Evolutionary conservation across 2,888 invertebrate genomes (phyloP).

Genomic region (Lycophotia porphyrea): DNA sequence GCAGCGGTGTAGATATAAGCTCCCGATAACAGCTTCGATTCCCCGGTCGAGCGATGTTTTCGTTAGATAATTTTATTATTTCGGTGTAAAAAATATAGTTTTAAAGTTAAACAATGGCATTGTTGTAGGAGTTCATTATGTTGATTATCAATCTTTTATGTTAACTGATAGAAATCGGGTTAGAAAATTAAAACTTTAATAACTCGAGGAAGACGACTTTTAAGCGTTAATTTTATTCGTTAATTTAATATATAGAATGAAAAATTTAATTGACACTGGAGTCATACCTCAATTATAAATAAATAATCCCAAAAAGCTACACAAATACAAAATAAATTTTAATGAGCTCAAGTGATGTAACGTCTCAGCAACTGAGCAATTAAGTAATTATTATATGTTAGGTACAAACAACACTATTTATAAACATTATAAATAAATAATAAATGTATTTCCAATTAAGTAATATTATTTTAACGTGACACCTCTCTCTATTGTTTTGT

Average conservation of each 20-base stretch:
- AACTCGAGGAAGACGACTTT: not conserved
- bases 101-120: conserved; percentile 77
- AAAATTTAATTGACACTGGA: not conserved
- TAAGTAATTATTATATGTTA: not conserved
- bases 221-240: not conserved
- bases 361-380: not conserved
- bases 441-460: not conserved
- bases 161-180: conserved; percentile 17
- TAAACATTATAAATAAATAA: conserved; percentile 1
- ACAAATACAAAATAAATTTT: not conserved
- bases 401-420: too few relatives aligned
- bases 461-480: conserved; percentile 10
- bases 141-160: conserved; percentile 31
- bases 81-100: conserved; percentile 76
- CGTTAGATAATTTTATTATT: conserved; percentile 81
- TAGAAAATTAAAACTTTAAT: conserved; percentile 14
- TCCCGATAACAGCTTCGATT: conserved; percentile 84
- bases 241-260: not conserved
- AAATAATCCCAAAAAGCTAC: not conserved
- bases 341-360: not conserved
- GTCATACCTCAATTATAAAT: not conserved
- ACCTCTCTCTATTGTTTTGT: not conserved
- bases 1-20: conserved; percentile 78
- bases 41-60: conserved; percentile 81
- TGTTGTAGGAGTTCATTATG: conserved; percentile 52